Base-by-base conservation (phyloP, 1,140 invertebrate species). In the Bathynomus jamesi region DNA sequence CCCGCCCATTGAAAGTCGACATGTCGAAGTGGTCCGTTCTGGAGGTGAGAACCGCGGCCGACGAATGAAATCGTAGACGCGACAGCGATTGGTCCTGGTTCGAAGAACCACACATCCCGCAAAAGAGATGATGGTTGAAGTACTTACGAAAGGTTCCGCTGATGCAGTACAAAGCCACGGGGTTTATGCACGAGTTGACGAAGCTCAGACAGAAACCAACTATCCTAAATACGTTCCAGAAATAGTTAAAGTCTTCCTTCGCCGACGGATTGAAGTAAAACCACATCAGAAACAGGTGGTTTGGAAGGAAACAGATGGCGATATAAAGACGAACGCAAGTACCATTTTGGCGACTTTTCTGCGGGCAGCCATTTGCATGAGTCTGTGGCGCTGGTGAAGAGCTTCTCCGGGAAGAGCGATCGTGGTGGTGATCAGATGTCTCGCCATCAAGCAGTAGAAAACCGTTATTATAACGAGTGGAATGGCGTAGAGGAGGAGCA, bases 181-280 rank as follows among this genome's bases (percentile, higher is more conserved):
- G 93, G 83, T 96, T 96, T 76, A 94, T 89, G 80, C 93, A 95
- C 70, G 92, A 94, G 83, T 95, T 95, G 75, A 91, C 87, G 82
- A 93, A 95, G 7, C 88, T 88, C 71, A 94, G 82, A 76, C 89
- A 93, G 82, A 94, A 94, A 10, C 91, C 91, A 5, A 92, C 81
- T 70, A 96, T 94, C 60, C 93, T 87, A 61, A 94, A 86, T 5
- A 86, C 86, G 80, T 94, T 89, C 94, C 93, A 96, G 83, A 91
- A 92, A 0, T 83, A 83, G 79, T 94, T 94, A 83, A 90, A 95
- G 71, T 90, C 85, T 0, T 87, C 82, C 68, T 87, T 79, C 0
- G 91, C 85, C 31, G 85, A 87, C 1, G 91, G 89, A 79, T 89
- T 85, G 72, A 91, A 87, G 83, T 95, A 91, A 81, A 94, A 95